A percentile compares a stretch with the other conserved stretches of the same genome.
Conservation (phyloP, 2,888 invertebrate genomes). For the Aquatica leii region DNA sequence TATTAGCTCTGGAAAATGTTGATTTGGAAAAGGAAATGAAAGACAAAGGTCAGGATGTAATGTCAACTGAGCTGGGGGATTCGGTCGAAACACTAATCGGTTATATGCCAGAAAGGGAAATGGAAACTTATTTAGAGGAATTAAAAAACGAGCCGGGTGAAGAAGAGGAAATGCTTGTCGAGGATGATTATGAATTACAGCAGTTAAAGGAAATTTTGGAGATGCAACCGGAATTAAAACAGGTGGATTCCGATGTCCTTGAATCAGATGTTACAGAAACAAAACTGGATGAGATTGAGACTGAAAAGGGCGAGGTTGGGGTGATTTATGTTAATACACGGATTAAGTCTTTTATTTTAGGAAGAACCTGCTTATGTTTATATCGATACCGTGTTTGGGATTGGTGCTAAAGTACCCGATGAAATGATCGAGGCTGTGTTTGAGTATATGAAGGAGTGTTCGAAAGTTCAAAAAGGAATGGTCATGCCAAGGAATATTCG, state of each 20-base stretch:
- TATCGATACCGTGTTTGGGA: constrained; percentile 66
- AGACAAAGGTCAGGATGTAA: constrained; percentile 35
- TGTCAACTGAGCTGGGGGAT: background rate
- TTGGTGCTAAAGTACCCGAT: constrained; percentile 65
- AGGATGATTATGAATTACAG: constrained; percentile 31
- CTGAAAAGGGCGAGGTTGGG: constrained; percentile 28
- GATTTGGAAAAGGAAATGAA: constrained; percentile 26
- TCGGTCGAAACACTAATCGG: constrained; percentile 8
- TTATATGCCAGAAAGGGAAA: constrained; percentile 17
- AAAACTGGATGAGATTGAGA: background rate
- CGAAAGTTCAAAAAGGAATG: constrained; percentile 69
- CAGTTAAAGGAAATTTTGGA: constrained; percentile 13
- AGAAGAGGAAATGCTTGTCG: constrained; percentile 31
- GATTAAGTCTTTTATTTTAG: no score
- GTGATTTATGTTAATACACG: no score
- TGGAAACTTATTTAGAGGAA: constrained; percentile 1
- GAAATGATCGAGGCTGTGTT: constrained; percentile 64
- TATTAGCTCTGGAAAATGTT: constrained; percentile 10
- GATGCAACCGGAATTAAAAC: background rate
- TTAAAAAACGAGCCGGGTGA: constrained; percentile 25
- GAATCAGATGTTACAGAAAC: no score
- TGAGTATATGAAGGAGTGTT: constrained; percentile 64
- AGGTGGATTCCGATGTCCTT: no score
- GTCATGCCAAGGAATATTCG: constrained; percentile 76
- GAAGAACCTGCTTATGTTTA: constrained; percentile 44